phyloP scores from a whole-genome alignment of 2,797 vertebrate species.

The Stomatorhinus walkeri region DNA sequence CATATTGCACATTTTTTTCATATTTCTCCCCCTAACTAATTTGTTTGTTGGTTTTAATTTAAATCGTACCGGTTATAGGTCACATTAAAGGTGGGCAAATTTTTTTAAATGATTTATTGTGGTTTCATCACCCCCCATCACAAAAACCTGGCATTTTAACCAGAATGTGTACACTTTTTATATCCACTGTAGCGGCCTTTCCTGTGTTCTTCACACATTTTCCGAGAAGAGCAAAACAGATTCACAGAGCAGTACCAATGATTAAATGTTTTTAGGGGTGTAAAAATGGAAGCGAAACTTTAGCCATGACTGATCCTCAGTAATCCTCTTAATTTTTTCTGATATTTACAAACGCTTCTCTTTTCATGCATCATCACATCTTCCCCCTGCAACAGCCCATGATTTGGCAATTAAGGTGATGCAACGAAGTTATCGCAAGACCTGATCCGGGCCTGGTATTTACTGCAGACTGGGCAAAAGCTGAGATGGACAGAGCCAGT shows the following conservation, averaged over 20 bases:
- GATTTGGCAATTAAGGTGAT: neutral
- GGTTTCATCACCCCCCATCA: neutral
- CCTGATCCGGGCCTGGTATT: neutral
- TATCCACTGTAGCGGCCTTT: neutral
- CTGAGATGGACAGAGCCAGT: neutral
- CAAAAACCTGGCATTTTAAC: neutral
- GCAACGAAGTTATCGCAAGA: neutral
- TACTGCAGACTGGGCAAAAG: neutral
- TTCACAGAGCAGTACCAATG: neutral
- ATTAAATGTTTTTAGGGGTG: constrained; percentile 7
- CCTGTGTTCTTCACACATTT: neutral
- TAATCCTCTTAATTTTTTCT: constrained; percentile 5
- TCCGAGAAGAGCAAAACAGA: neutral
- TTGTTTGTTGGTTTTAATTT: neutral
- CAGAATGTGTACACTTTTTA: neutral
- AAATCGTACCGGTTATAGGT: neutral
- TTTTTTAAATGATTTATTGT: neutral
- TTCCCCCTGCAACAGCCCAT: neutral
- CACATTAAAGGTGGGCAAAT: neutral
- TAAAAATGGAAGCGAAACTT: neutral
- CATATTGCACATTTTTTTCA: neutral
- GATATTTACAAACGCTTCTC: constrained; percentile 10
- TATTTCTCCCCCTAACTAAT: neutral
- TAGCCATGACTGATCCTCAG: neutral
- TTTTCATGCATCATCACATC: neutral